Conservation (phyloP, 2,797 vertebrate genomes). For the Cyclopterus lumpus region DNA sequence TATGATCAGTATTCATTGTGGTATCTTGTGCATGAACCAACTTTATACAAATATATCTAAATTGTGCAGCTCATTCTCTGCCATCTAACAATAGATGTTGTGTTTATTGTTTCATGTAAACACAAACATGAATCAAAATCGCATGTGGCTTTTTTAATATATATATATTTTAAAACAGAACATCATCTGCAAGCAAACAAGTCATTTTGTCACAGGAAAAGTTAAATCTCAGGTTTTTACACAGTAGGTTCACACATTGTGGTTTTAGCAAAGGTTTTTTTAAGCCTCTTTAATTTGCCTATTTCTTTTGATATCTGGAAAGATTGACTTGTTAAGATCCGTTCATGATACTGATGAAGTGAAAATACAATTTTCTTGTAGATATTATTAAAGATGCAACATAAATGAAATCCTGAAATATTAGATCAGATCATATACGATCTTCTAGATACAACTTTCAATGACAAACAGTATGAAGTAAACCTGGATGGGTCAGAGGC, state of each 20-base stretch:
- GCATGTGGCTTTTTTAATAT: background rate
- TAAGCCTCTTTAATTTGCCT: background rate
- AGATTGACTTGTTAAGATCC: background rate
- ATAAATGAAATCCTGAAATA: background rate
- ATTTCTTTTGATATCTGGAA: background rate
- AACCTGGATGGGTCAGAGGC: conserved; percentile 22
- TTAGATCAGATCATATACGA: conserved; percentile 7
- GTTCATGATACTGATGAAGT: conserved; percentile 2
- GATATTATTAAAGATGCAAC: background rate
- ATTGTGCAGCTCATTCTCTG: background rate
- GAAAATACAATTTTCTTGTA: background rate
- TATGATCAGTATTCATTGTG: conserved; percentile 2
- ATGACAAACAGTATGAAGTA: conserved; percentile 1
- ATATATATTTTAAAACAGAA: background rate
- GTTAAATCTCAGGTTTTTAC: background rate
- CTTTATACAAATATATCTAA: background rate
- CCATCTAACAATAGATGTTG: background rate
- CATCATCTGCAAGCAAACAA: background rate
- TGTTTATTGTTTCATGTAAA: background rate
- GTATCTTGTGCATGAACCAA: background rate
- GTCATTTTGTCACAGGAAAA: background rate
- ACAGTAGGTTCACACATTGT: background rate
- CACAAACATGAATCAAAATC: background rate
- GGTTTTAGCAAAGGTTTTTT: background rate
- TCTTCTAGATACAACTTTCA: conserved; percentile 7